These are phyloP conservation scores for Xanthia togata DNA, from an alignment of 2,888 invertebrate genomes.

Conservation along the genomic window DNA sequence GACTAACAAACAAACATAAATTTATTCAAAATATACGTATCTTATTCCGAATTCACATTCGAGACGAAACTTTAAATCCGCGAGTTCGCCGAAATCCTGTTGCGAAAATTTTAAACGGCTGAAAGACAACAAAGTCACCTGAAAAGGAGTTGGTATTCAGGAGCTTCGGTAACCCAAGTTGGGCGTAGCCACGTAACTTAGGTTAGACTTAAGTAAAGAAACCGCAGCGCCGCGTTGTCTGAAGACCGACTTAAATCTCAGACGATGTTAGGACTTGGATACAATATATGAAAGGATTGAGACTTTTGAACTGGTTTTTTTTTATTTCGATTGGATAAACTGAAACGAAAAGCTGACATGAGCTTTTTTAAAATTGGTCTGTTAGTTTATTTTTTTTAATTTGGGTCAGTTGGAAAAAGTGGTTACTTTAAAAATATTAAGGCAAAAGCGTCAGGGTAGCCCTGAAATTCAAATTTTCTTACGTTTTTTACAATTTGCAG, in stretches of 20 bases:
- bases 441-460: too few relatives aligned
- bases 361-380: neutral
- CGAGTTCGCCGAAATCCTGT: constrained; percentile 75
- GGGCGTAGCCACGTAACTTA: constrained; percentile 85
- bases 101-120: constrained; percentile 80
- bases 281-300: constrained; percentile 69
- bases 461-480: too few relatives aligned
- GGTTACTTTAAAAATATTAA: neutral
- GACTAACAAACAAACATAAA: constrained; percentile 71
- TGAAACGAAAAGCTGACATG: neutral
- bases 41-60: constrained; percentile 75
- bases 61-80: constrained; percentile 83
- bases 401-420: neutral
- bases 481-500: too few relatives aligned
- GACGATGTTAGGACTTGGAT: constrained; percentile 73
- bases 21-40: constrained; percentile 72
- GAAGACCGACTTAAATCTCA: constrained; percentile 86
- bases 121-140: constrained; percentile 83
- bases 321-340: neutral
- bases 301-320: constrained; percentile 42
- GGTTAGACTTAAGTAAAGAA: constrained; percentile 87
- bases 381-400: neutral
- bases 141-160: constrained; percentile 85
- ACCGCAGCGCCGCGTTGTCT: constrained; percentile 85
- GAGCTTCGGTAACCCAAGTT: constrained; percentile 83